phyloP scores from a whole-genome alignment of 2,888 invertebrate species.

The Nomada ruficornis region DNA sequence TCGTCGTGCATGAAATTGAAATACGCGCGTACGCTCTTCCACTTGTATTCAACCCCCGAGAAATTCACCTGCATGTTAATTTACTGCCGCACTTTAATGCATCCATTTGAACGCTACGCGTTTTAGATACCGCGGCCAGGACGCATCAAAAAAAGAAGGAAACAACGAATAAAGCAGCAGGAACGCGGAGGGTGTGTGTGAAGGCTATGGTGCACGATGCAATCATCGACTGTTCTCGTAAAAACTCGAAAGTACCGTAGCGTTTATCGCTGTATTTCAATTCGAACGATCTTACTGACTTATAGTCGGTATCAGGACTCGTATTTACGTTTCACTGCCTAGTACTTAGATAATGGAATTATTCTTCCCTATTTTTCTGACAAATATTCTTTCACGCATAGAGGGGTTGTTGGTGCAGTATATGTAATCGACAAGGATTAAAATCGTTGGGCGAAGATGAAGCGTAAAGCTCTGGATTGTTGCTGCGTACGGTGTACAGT shows the following conservation, averaged over 20 bases:
- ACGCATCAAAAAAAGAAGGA: background rate
- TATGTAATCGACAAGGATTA: too few relatives aligned
- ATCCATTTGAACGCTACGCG: background rate
- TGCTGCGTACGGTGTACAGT: too few relatives aligned
- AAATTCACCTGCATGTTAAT: slow-evolving; percentile 1
- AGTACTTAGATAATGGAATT: too few relatives aligned
- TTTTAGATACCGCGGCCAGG: background rate
- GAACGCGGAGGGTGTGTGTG: background rate
- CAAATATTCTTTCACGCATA: too few relatives aligned
- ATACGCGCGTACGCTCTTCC: slow-evolving; percentile 6
- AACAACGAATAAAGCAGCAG: background rate
- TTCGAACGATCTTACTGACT: background rate
- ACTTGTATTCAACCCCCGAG: slow-evolving; percentile 5
- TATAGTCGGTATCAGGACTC: too few relatives aligned
- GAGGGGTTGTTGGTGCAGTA: too few relatives aligned
- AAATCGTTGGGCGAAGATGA: too few relatives aligned
- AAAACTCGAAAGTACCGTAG: background rate
- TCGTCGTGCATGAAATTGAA: slow-evolving; percentile 11
- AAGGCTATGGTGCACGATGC: background rate
- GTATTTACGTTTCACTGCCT: too few relatives aligned
- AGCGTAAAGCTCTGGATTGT: too few relatives aligned
- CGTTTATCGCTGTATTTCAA: background rate
- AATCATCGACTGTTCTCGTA: background rate
- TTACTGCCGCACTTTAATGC: background rate
- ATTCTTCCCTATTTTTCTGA: too few relatives aligned